Evolutionary conservation across 2,113 vertebrate genomes (phyloP).

Genomic region (Pachypanchax playfairii): DNA sequence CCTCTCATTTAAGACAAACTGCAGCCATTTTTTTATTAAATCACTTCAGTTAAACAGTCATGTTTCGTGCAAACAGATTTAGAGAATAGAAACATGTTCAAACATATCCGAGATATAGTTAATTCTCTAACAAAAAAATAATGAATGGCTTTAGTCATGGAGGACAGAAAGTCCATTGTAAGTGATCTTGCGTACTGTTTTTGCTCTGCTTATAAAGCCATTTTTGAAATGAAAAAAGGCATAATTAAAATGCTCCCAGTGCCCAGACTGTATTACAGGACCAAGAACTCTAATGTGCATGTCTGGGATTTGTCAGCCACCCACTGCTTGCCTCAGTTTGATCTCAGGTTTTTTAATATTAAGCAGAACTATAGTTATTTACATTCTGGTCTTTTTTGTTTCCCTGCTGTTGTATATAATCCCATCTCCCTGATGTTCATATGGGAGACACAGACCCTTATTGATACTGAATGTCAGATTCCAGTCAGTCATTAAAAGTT

Average conservation of each 20-base stretch:
- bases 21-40: background rate
- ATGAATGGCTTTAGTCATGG: conserved; percentile 14
- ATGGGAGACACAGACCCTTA: conserved; percentile 31
- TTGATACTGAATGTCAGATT: conserved; percentile 59
- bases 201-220: conserved; percentile 30
- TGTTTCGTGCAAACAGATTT: background rate
- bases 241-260: conserved; percentile 57
- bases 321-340: conserved; percentile 47
- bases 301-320: conserved; percentile 53
- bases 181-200: conserved; percentile 30
- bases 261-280: conserved; percentile 36
- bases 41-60: background rate
- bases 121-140: conserved; percentile 7
- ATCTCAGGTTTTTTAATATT: conserved; percentile 36
- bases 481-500: conserved; percentile 42
- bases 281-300: conserved; percentile 25
- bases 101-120: too few relatives aligned
- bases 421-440: conserved; percentile 13
- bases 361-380: conserved; percentile 56
- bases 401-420: conserved; percentile 11
- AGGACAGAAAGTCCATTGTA: conserved; percentile 2
- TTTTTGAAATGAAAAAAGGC: conserved; percentile 56
- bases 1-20: background rate
- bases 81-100: background rate
- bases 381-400: conserved; percentile 14